These are phyloP conservation scores for Gadopsis bispinosus DNA, from an alignment of 2,797 vertebrate species.

Conservation along the genomic window DNA sequence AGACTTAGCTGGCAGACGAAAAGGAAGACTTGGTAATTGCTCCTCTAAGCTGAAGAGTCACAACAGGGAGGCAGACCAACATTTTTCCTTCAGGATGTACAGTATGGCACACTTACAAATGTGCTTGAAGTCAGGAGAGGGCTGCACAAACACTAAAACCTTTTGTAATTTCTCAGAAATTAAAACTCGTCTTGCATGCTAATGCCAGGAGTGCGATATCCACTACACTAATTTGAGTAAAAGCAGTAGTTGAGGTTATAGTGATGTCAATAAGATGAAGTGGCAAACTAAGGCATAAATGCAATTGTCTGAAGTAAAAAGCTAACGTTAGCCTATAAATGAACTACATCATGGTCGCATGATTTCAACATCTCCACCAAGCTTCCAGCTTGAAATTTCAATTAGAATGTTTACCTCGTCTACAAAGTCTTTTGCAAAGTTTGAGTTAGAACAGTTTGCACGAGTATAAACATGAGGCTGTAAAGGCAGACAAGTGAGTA, in stretches of 20 bases:
- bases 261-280: not conserved
- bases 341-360: too few relatives aligned
- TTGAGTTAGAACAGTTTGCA: too few relatives aligned
- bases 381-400: too few relatives aligned
- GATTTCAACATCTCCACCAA: too few relatives aligned
- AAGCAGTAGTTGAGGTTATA: not conserved
- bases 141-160: not conserved
- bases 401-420: too few relatives aligned
- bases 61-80: slow-evolving; percentile 24
- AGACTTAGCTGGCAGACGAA: slow-evolving; percentile 49
- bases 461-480: too few relatives aligned
- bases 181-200: not conserved
- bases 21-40: slow-evolving; percentile 57
- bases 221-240: not conserved
- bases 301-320: too few relatives aligned
- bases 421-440: too few relatives aligned
- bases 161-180: slow-evolving; percentile 11
- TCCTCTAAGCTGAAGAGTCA: slow-evolving; percentile 55
- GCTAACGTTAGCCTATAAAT: too few relatives aligned
- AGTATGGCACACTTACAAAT: slow-evolving; percentile 12
- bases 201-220: not conserved
- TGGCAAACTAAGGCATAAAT: too few relatives aligned
- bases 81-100: slow-evolving; percentile 34
- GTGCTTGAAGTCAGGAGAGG: not conserved
- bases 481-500: too few relatives aligned